These are phyloP conservation scores for Clarias fuscus DNA, from an alignment of 2,797 vertebrate genomes.

Conservation along the genomic window DNA sequence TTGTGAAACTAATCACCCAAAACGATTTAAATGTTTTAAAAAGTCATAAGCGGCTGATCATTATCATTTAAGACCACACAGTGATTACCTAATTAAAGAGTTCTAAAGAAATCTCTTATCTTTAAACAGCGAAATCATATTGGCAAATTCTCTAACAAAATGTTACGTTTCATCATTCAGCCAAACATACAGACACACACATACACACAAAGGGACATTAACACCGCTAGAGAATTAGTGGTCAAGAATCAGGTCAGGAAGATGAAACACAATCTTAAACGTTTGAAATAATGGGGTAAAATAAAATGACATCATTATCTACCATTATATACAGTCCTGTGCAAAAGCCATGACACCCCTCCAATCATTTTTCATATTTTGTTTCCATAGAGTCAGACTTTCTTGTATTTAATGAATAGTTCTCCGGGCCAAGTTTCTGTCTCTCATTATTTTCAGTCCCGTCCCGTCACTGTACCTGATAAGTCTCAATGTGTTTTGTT, in stretches of 20 bases:
- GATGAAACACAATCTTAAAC: background rate
- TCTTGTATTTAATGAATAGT: no score
- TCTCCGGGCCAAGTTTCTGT: no score
- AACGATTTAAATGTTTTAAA: conserved; percentile 9
- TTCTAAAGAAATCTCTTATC: conserved; percentile 3
- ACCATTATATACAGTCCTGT: no score
- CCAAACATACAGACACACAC: no score
- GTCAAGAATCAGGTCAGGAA: background rate
- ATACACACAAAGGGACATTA: background rate
- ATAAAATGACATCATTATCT: background rate
- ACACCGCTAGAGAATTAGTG: background rate
- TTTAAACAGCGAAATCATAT: background rate
- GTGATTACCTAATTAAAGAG: conserved; percentile 22
- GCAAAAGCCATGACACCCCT: no score
- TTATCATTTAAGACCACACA: conserved; percentile 18
- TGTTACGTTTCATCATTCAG: background rate
- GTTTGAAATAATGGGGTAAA: background rate
- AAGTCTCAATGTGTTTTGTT: no score
- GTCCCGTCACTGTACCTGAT: no score
- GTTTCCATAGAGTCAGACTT: no score
- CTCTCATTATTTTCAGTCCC: no score
- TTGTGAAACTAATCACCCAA: conserved; percentile 19
- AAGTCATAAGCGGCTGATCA: conserved; percentile 18
- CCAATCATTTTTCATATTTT: no score
- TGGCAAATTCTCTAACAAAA: background rate